phyloP scores from a whole-genome alignment of 2,797 vertebrate genomes.

The Dicrostonyx torquatus region DNA sequence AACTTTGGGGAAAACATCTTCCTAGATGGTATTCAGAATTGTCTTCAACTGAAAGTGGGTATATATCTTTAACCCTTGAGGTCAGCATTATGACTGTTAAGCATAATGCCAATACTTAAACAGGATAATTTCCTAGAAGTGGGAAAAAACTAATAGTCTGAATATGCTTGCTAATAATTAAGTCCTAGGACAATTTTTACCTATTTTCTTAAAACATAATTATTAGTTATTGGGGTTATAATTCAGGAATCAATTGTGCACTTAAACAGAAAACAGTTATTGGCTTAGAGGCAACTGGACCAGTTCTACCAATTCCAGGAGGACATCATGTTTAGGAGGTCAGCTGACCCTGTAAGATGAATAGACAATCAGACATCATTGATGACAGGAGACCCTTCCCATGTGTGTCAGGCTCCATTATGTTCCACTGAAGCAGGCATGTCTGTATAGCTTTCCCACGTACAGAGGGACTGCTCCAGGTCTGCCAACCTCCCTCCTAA shows the following conservation, averaged over 20 bases:
- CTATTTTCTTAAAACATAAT: neutral
- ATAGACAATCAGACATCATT: neutral
- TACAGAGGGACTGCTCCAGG: neutral
- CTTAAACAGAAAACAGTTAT: slow-evolving; percentile 17
- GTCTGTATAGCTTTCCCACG: neutral
- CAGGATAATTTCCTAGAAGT: neutral
- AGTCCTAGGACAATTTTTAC: slow-evolving; percentile 46
- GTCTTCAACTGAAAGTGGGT: neutral
- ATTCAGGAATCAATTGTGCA: neutral
- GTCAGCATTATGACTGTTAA: neutral
- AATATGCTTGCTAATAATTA: slow-evolving; percentile 52
- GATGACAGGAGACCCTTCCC: neutral
- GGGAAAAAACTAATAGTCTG: neutral
- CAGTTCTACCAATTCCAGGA: neutral
- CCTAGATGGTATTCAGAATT: neutral
- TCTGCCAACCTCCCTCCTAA: neutral
- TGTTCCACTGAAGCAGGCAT: neutral
- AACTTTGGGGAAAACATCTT: neutral
- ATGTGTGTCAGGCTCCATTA: neutral
- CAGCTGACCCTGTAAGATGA: neutral
- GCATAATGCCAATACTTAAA: neutral
- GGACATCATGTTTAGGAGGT: neutral
- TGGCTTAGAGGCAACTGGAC: neutral
- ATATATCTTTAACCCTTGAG: neutral
- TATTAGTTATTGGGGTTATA: slow-evolving; percentile 1